Conservation (phyloP, 2,888 invertebrate genomes). For the Torymus aiolomorphi region DNA sequence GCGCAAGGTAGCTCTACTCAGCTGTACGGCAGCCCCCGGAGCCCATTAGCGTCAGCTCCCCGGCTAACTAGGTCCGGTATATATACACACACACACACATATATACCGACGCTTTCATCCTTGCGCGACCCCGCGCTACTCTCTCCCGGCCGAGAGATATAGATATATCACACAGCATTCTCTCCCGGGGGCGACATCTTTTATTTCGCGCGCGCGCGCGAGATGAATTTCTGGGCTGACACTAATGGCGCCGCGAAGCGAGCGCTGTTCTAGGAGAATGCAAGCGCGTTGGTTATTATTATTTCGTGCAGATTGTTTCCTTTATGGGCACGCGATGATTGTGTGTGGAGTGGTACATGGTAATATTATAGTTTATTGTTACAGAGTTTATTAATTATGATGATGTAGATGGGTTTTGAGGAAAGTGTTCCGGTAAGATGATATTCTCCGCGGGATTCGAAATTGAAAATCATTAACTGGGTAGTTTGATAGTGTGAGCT, state of each 20-base stretch:
- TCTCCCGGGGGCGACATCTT: slow-evolving; percentile 1
- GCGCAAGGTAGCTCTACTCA: slow-evolving; percentile 29
- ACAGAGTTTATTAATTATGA: too few relatives aligned
- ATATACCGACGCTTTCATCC: slow-evolving; percentile 46
- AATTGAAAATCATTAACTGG: too few relatives aligned
- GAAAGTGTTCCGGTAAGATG: too few relatives aligned
- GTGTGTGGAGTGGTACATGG: too few relatives aligned
- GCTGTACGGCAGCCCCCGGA: slow-evolving; percentile 45
- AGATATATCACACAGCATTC: slow-evolving; percentile 30
- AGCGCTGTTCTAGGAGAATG: too few relatives aligned
- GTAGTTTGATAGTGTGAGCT: too few relatives aligned
- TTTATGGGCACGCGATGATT: too few relatives aligned
- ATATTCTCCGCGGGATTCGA: too few relatives aligned
- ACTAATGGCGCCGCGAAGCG: slow-evolving; percentile 21
- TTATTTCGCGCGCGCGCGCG: slow-evolving; percentile 15
- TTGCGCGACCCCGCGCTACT: slow-evolving; percentile 15
- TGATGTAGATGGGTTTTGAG: too few relatives aligned
- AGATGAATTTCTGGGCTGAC: slow-evolving; percentile 42
- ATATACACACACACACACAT: slow-evolving; percentile 12
- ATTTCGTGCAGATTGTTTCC: too few relatives aligned
- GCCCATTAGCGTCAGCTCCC: slow-evolving; percentile 62
- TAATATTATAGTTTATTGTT: too few relatives aligned
- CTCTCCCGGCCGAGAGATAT: not conserved
- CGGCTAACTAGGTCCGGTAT: slow-evolving; percentile 62
- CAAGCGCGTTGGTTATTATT: too few relatives aligned